Conservation (phyloP, 2,797 vertebrate genomes). For the Coregonus sp. region DNA sequence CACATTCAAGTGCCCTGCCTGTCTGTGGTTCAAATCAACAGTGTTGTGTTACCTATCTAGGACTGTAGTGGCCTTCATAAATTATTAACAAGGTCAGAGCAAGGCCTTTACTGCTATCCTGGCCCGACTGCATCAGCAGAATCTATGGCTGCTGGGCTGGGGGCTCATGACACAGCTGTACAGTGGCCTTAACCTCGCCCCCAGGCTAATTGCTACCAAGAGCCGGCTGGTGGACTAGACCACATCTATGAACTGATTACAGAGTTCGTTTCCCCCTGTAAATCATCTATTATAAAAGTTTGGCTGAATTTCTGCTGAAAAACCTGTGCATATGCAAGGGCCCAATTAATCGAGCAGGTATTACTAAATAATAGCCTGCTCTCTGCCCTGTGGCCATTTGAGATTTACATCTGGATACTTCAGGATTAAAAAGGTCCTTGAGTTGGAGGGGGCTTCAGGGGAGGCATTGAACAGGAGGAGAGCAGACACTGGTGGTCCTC, state of each 20-base stretch:
- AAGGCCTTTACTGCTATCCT: conserved; percentile 47
- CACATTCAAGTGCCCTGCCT: conserved; percentile 13
- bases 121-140: conserved; percentile 41
- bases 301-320: background rate
- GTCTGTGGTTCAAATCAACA: conserved; percentile 50
- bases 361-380: conserved; percentile 6
- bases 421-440: conserved; percentile 21
- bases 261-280: conserved; percentile 1
- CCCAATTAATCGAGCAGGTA: conserved; percentile 22
- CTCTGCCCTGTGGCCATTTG: background rate
- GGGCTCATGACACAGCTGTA: conserved; percentile 26
- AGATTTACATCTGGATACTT: conserved; percentile 25
- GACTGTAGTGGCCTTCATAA: conserved; percentile 59
- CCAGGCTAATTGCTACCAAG: background rate
- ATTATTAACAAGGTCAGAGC: conserved; percentile 67
- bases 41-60: conserved; percentile 60
- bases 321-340: background rate
- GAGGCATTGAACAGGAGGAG: conserved; percentile 13
- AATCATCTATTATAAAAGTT: conserved; percentile 15
- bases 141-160: conserved; percentile 16
- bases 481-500: conserved; percentile 38
- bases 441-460: conserved; percentile 32
- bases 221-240: background rate
- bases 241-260: background rate
- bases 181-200: background rate